These are phyloP conservation scores for Catocala nupta DNA, from an alignment of 2,888 invertebrate genomes.

Conservation along the genomic window DNA sequence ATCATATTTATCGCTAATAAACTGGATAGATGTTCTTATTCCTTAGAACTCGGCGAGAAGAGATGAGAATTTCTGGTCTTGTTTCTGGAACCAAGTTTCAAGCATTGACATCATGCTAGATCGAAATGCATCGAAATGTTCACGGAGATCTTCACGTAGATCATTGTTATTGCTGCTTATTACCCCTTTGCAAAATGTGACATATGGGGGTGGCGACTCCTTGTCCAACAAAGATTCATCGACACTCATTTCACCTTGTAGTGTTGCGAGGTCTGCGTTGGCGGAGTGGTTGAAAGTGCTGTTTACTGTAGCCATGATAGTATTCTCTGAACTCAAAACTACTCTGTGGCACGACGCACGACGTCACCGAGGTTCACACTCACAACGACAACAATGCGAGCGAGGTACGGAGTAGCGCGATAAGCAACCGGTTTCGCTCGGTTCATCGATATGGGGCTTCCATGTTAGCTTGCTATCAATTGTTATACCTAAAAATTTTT, in stretches of 20 bases:
- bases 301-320: slow-evolving; percentile 3
- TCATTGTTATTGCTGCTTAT: neutral
- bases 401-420: too few species aligned
- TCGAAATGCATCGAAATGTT: neutral
- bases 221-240: neutral
- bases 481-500: neutral
- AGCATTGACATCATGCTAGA: neutral
- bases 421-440: too few species aligned
- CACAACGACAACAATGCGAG: too few species aligned
- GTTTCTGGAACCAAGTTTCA: neutral
- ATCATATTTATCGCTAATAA: slow-evolving; percentile 4
- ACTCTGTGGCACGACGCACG: neutral
- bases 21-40: neutral
- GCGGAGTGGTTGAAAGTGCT: neutral
- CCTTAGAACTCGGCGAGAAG: slow-evolving; percentile 4
- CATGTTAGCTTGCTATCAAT: slow-evolving; percentile 1
- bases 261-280: neutral
- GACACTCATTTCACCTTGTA: slow-evolving; percentile 1
- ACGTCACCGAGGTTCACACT: too few species aligned
- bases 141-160: neutral
- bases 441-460: neutral
- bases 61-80: slow-evolving; percentile 6
- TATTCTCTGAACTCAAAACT: neutral
- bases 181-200: neutral
- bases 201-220: too few species aligned